These are phyloP conservation scores for Andrena camellia DNA, from an alignment of 2,888 invertebrate genomes.

Conservation along the genomic window DNA sequence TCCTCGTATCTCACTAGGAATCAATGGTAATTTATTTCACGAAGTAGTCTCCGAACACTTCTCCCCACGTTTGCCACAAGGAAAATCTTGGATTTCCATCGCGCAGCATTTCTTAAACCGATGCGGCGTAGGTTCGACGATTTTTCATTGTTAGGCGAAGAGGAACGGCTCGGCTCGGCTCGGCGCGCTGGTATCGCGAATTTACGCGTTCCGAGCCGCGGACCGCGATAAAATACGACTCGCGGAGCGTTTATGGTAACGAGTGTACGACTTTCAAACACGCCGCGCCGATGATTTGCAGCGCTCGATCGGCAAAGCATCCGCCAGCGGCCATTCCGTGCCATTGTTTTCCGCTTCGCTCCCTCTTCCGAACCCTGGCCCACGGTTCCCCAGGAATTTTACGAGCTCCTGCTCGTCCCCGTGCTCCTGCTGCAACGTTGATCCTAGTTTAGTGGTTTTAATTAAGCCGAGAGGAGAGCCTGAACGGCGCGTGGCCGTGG, in stretches of 20 bases:
- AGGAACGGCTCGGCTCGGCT: constrained; percentile 14
- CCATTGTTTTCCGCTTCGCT: constrained; percentile 4
- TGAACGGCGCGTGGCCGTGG: neutral
- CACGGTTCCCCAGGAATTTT: neutral
- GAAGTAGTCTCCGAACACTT: no score
- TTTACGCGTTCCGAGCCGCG: constrained; percentile 14
- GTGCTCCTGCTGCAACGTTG: neutral
- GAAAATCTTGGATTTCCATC: neutral
- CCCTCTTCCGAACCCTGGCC: neutral
- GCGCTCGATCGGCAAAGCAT: constrained; percentile 24
- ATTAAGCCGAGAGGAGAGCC: neutral
- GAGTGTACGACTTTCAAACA: constrained; percentile 41
- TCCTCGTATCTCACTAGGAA: no score
- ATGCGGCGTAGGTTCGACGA: neutral
- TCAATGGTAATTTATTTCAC: no score
- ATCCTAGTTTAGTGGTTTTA: constrained; percentile 1
- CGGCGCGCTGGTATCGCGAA: constrained; percentile 14
- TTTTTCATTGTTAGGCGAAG: constrained; percentile 19
- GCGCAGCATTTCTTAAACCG: neutral
- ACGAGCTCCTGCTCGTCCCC: neutral
- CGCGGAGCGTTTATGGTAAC: constrained; percentile 18
- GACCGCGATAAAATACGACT: constrained; percentile 15
- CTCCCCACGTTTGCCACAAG: no score
- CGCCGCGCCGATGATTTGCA: constrained; percentile 33
- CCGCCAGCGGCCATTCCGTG: constrained; percentile 33